Conservation (phyloP, 2,888 invertebrate species). For the Zaprionus obscuricornis region DNA sequence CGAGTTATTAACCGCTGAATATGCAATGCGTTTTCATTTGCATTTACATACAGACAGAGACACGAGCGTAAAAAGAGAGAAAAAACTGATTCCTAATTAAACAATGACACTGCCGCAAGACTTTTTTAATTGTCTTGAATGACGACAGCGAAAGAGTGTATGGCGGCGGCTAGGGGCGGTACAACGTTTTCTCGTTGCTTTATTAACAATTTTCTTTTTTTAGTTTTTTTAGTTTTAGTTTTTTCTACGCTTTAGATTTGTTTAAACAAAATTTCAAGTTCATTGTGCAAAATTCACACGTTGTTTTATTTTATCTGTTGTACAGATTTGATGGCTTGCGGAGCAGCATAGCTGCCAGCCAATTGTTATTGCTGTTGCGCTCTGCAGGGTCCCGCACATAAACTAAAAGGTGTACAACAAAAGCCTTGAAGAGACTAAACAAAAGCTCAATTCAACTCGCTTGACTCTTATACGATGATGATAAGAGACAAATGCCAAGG, state of each 20-base stretch:
- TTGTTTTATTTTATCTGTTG: slow-evolving; percentile 36
- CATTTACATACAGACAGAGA: too few species aligned
- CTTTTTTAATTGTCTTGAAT: slow-evolving; percentile 2
- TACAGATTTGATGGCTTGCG: slow-evolving; percentile 35
- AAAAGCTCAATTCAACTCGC: too few species aligned
- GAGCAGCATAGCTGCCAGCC: slow-evolving; percentile 15
- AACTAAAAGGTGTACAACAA: slow-evolving; percentile 14
- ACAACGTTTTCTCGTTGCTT: too few species aligned
- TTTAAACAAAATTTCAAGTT: slow-evolving; percentile 65
- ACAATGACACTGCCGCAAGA: slow-evolving; percentile 42
- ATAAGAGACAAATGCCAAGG: too few species aligned
- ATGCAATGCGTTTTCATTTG: slow-evolving; percentile 38
- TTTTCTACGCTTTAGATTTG: too few species aligned
- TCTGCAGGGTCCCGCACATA: background rate
- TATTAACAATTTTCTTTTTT: slow-evolving; percentile 19
- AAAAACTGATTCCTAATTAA: slow-evolving; percentile 37
- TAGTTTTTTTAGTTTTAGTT: too few species aligned
- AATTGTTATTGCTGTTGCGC: slow-evolving; percentile 37
- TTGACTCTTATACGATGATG: too few species aligned
- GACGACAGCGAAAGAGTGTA: too few species aligned
- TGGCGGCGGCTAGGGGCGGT: too few species aligned
- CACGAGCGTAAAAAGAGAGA: slow-evolving; percentile 15
- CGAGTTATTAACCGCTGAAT: slow-evolving; percentile 41
- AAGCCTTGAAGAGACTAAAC: too few species aligned
- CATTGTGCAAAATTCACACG: slow-evolving; percentile 69